phyloP scores from a whole-genome alignment of 2,113 vertebrate species.

The Cairina moschata region DNA sequence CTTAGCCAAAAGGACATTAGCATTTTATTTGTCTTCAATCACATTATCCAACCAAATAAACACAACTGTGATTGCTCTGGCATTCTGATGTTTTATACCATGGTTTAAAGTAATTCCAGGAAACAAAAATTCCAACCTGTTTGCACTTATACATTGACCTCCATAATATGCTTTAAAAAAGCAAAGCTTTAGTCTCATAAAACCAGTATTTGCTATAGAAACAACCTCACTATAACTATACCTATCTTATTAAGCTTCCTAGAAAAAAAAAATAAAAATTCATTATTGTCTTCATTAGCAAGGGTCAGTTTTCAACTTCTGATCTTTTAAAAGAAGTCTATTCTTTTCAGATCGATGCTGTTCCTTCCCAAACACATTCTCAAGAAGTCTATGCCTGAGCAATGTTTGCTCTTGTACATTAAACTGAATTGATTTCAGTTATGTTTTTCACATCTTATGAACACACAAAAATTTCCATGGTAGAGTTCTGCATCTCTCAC shows the following conservation, averaged over 20 bases:
- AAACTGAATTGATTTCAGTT: background rate
- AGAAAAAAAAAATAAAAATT: background rate
- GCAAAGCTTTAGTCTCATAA: conserved; percentile 9
- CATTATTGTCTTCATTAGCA: background rate
- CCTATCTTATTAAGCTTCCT: background rate
- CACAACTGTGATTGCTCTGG: background rate
- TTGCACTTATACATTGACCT: background rate
- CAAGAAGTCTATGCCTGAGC: background rate
- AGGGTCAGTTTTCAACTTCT: background rate
- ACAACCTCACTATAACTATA: background rate
- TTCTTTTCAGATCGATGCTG: background rate
- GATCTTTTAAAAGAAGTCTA: background rate
- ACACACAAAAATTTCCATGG: background rate
- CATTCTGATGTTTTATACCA: conserved; percentile 11
- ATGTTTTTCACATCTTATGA: background rate
- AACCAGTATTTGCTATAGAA: conserved; percentile 38
- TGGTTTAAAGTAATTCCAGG: conserved; percentile 8
- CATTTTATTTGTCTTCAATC: background rate
- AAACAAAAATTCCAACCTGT: conserved; percentile 6
- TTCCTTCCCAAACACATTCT: background rate
- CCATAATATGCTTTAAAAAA: conserved; percentile 4
- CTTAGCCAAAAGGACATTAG: background rate
- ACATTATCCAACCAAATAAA: conserved; percentile 11
- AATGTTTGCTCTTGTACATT: background rate
- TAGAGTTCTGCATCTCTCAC: background rate